Evolutionary conservation across 2,113 vertebrate species (phyloP).

Genomic region (Oncorhynchus tshawytscha): DNA sequence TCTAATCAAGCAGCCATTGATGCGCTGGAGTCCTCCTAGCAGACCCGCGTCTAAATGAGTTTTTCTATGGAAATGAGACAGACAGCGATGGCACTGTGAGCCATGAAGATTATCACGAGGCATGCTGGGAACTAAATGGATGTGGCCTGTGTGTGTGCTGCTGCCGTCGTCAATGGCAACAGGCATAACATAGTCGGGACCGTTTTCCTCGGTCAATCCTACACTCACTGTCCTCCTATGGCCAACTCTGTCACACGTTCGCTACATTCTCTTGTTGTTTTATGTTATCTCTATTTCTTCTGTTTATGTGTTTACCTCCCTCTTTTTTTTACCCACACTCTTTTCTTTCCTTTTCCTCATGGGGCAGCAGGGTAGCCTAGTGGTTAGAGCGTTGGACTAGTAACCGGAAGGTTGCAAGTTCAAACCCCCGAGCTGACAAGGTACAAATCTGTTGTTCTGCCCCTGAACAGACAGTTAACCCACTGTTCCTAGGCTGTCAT

Average conservation of each 20-base stretch:
- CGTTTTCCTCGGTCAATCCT: conserved; percentile 3
- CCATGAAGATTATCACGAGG: conserved; percentile 58
- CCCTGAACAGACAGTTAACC: too few species aligned
- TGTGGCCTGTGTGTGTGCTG: conserved; percentile 67
- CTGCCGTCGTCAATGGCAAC: conserved; percentile 65
- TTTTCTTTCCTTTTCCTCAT: background rate
- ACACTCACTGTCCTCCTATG: background rate
- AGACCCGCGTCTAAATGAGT: conserved; percentile 49
- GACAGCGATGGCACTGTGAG: conserved; percentile 71
- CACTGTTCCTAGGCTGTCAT: too few species aligned
- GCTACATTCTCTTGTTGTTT: conserved; percentile 43
- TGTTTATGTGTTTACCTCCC: conserved; percentile 43
- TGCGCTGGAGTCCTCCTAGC: conserved; percentile 75
- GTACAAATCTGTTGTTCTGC: too few species aligned
- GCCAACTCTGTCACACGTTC: conserved; percentile 45
- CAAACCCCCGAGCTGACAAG: too few species aligned
- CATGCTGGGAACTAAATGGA: conserved; percentile 75
- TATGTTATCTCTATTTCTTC: conserved; percentile 46
- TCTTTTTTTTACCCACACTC: background rate
- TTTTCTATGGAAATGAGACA: conserved; percentile 91
- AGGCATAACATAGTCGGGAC: conserved; percentile 54
- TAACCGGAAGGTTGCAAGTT: too few species aligned
- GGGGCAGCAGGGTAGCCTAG: too few species aligned
- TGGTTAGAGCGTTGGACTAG: too few species aligned
- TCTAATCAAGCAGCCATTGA: conserved; percentile 97